These are phyloP conservation scores for Momotus momota DNA, from an alignment of 2,797 vertebrate species.

Conservation along the genomic window DNA sequence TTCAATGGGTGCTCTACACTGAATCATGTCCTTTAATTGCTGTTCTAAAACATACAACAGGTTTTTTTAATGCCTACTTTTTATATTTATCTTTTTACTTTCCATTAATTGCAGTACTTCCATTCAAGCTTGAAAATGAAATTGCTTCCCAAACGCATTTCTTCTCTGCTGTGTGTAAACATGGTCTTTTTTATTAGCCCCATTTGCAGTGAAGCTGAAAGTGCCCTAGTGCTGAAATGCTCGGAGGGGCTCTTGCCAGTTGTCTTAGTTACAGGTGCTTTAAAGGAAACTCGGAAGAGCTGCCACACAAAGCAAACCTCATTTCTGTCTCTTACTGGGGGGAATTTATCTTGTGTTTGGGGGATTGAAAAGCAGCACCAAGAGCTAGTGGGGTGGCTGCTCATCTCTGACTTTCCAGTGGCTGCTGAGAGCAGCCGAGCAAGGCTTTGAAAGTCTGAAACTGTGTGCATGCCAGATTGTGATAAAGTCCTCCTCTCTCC, in stretches of 20 bases:
- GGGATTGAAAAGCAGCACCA: background rate
- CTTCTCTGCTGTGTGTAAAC: conserved; percentile 44
- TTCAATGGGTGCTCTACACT: background rate
- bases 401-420: background rate
- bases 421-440: background rate
- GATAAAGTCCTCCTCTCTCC: background rate
- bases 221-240: rapidly evolving
- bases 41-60: conserved; percentile 38
- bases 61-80: conserved; percentile 46
- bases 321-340: background rate
- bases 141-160: conserved; percentile 32
- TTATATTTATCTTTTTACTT: conserved; percentile 61
- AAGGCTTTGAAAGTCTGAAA: background rate
- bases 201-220: conserved; percentile 19
- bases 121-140: conserved; percentile 56
- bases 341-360: background rate
- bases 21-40: conserved; percentile 60
- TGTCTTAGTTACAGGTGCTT: background rate
- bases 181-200: conserved; percentile 8
- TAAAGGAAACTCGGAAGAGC: background rate
- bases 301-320: background rate
- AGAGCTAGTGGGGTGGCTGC: background rate
- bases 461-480: background rate
- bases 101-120: conserved; percentile 48
- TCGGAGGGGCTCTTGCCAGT: background rate